phyloP scores from a whole-genome alignment of 2,797 vertebrate genomes.

The Poecile montanus region DNA sequence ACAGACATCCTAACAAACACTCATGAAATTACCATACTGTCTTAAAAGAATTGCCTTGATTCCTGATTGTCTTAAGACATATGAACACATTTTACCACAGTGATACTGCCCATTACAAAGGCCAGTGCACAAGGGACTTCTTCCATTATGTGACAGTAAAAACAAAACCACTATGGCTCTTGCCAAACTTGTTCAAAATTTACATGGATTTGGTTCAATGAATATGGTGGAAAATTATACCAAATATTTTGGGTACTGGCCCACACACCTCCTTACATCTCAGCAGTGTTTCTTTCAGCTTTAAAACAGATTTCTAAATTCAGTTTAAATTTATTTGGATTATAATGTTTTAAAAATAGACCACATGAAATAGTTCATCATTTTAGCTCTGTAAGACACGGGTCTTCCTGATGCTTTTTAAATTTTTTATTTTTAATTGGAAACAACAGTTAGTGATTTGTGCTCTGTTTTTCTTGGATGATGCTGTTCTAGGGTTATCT shows the following conservation, averaged over 20 bases:
- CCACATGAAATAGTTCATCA: background rate
- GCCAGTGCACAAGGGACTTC: conserved; percentile 15
- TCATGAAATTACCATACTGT: conserved; percentile 40
- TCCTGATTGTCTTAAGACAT: conserved; percentile 58
- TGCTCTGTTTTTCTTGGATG: conserved; percentile 17
- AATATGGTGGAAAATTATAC: conserved; percentile 46
- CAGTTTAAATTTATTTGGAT: background rate
- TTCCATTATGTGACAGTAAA: conserved; percentile 11
- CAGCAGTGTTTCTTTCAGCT: background rate
- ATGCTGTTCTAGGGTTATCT: conserved; percentile 12
- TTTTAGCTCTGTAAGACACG: background rate
- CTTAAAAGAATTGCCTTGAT: conserved; percentile 65
- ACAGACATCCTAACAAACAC: conserved; percentile 18
- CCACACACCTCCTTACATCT: background rate
- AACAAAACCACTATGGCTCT: conserved; percentile 2
- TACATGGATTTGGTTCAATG: conserved; percentile 1
- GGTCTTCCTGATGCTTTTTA: background rate
- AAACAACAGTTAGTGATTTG: background rate
- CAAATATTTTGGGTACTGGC: background rate
- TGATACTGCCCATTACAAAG: conserved; percentile 56
- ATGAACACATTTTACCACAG: conserved; percentile 51
- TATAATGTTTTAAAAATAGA: background rate
- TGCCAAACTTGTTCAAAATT: conserved; percentile 17
- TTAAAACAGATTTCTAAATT: background rate
- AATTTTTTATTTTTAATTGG: background rate